phyloP scores from a whole-genome alignment of 2,888 invertebrate species.

The Acleris emargana region DNA sequence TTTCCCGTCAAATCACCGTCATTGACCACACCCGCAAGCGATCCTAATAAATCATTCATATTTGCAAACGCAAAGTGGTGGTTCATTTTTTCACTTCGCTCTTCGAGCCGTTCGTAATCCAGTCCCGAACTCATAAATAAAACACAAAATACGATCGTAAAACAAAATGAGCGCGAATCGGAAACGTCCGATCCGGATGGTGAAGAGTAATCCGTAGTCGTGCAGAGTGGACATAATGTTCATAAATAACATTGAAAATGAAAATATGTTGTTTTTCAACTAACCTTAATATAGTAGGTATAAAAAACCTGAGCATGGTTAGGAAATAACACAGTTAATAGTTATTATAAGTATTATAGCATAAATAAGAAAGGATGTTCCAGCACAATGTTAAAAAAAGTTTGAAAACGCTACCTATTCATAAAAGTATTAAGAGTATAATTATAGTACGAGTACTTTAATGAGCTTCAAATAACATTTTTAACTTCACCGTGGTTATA shows the following conservation, averaged over 20 bases:
- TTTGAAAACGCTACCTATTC: too few relatives aligned
- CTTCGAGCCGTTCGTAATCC: slow-evolving; percentile 33
- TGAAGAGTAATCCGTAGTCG: slow-evolving; percentile 15
- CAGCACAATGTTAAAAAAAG: too few relatives aligned
- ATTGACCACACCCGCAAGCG: slow-evolving; percentile 25
- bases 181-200: slow-evolving; percentile 21
- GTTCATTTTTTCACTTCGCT: slow-evolving; percentile 34
- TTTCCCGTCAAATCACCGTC: slow-evolving; percentile 18
- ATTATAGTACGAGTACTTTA: too few relatives aligned
- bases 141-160: slow-evolving; percentile 37
- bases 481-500: too few relatives aligned
- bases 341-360: too few relatives aligned
- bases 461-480: too few relatives aligned
- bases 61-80: slow-evolving; percentile 31
- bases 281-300: too few relatives aligned
- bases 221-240: slow-evolving; percentile 6
- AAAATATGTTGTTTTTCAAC: too few relatives aligned
- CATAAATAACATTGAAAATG: not conserved
- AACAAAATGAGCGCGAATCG: slow-evolving; percentile 36
- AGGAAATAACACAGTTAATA: too few relatives aligned
- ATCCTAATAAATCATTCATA: slow-evolving; percentile 35
- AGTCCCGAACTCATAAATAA: slow-evolving; percentile 33
- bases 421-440: too few relatives aligned
- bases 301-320: too few relatives aligned
- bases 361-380: too few relatives aligned